phyloP scores from a whole-genome alignment of 1,140 invertebrate species.

The Zophobas morio region DNA sequence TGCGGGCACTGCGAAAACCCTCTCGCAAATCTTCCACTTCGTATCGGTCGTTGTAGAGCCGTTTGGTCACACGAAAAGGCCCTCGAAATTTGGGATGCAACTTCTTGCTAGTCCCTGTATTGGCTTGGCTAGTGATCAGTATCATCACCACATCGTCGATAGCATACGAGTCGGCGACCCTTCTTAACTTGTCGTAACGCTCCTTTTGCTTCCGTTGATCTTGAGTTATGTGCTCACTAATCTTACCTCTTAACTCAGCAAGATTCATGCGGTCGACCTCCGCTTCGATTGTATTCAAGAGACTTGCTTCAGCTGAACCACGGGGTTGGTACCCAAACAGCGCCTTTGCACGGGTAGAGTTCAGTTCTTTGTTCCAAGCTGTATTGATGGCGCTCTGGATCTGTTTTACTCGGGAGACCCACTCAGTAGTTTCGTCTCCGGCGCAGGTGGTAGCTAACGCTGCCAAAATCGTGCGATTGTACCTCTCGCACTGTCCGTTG shows the following conservation, averaged over 20 bases:
- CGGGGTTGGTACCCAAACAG: neutral
- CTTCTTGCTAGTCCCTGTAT: conserved; percentile 13
- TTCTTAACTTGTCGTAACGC: neutral
- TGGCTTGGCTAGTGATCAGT: neutral
- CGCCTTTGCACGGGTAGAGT: neutral
- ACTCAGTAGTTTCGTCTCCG: neutral
- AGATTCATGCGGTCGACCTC: neutral
- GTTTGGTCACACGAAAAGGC: conserved; percentile 3
- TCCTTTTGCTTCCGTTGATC: neutral
- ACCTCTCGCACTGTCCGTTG: conserved; percentile 58
- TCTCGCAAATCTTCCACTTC: conserved; percentile 16
- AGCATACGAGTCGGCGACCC: neutral
- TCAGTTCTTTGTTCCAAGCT: neutral
- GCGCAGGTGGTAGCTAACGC: conserved; percentile 21
- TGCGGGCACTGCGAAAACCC: neutral
- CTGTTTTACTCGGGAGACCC: neutral
- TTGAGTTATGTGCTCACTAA: neutral
- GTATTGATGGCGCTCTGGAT: neutral
- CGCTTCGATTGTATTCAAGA: neutral
- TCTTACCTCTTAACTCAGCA: neutral
- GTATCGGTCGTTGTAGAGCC: conserved; percentile 11
- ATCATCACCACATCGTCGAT: conserved; percentile 6
- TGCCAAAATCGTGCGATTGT: conserved; percentile 50
- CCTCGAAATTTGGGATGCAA: conserved; percentile 14
- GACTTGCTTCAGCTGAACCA: neutral